Evolutionary conservation across 1,140 invertebrate species (phyloP).

Genomic region (Drosophila nebulosa): DNA sequence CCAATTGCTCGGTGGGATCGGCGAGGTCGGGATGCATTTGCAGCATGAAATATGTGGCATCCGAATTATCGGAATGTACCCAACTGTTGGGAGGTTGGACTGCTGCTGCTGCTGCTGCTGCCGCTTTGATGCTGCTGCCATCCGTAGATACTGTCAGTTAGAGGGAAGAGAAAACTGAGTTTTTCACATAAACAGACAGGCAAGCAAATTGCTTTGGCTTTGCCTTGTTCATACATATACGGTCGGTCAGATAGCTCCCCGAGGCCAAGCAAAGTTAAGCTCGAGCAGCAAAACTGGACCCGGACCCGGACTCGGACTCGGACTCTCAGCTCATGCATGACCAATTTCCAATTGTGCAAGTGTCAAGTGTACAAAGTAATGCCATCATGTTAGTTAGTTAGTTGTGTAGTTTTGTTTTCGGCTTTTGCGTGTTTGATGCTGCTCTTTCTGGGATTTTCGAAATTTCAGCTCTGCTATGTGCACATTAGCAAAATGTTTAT

Average conservation of each 20-base stretch:
- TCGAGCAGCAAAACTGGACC: not conserved
- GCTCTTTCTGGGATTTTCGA: conserved; percentile 21
- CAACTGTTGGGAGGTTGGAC: conserved; percentile 46
- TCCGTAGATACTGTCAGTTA: conserved; percentile 48
- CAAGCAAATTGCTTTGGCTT: conserved; percentile 31
- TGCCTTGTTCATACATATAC: not conserved
- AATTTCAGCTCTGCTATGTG: conserved; percentile 2
- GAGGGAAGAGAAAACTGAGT: not conserved
- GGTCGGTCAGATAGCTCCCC: conserved; percentile 14
- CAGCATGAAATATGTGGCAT: conserved; percentile 84
- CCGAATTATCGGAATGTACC: conserved; percentile 80
- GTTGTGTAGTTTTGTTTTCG: conserved; percentile 52
- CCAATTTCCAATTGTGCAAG: conserved; percentile 63
- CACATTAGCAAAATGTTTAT: conserved; percentile 42
- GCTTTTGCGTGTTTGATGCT: conserved; percentile 6
- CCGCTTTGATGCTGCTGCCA: not conserved
- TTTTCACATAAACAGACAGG: conserved; percentile 35
- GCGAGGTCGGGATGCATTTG: conserved; percentile 87
- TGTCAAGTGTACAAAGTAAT: conserved; percentile 53
- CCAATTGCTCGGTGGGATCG: conserved; percentile 86
- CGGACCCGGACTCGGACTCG: not conserved
- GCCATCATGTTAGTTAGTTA: conserved; percentile 51
- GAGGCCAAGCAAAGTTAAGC: not conserved
- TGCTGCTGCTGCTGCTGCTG: not conserved
- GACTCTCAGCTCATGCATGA: conserved; percentile 40